These are phyloP conservation scores for Periophthalmodon schlosseri DNA, from an alignment of 2,113 vertebrate species.

Conservation along the genomic window DNA sequence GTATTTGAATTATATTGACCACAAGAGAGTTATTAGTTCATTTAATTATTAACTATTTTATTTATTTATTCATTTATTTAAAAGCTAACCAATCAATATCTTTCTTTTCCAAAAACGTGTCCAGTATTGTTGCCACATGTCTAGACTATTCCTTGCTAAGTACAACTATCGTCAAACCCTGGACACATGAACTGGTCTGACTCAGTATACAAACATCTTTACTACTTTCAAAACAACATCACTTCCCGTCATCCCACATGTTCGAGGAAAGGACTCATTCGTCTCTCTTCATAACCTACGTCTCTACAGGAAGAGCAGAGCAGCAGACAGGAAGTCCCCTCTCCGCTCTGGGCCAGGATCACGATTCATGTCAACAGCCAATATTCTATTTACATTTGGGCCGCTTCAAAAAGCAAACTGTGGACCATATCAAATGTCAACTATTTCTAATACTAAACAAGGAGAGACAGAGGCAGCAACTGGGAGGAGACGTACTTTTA, in stretches of 20 bases:
- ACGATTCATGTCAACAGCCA: conserved; percentile 49
- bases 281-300: conserved; percentile 28
- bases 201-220: neutral
- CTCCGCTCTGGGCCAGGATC: conserved; percentile 48
- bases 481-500: neutral
- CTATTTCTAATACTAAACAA: conserved; percentile 4
- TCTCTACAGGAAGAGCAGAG: conserved; percentile 42
- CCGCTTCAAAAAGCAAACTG: conserved; percentile 5
- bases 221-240: neutral
- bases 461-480: neutral
- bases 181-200: neutral
- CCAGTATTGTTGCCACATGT: too few species aligned
- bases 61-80: too few species aligned
- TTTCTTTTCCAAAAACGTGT: too few species aligned
- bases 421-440: conserved; percentile 17
- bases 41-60: too few species aligned
- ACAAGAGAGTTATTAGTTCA: too few species aligned
- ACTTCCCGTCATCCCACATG: conserved; percentile 1
- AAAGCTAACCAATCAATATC: too few species aligned
- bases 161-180: too few species aligned
- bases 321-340: conserved; percentile 47
- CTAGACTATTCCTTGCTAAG: too few species aligned
- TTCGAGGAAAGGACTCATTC: conserved; percentile 31
- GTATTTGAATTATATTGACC: too few species aligned
- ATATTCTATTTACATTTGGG: conserved; percentile 40